Base-by-base conservation (phyloP, 2,888 invertebrate species). In the Stenoptilia bipunctidactyla region DNA sequence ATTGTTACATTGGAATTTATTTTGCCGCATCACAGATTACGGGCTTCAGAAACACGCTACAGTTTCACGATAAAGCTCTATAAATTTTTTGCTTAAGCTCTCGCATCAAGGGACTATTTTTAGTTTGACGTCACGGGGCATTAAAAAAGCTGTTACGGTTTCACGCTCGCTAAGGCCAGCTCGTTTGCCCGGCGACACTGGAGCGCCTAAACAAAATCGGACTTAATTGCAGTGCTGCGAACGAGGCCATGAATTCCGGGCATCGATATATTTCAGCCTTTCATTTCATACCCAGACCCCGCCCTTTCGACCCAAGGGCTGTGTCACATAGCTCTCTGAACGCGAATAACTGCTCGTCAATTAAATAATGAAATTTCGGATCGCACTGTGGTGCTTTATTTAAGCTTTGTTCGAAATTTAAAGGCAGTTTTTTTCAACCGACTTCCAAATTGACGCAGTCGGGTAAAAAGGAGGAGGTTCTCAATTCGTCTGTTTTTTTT, bases 351-450 rank as follows among this genome's bases (percentile, higher is more conserved):
- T 30, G 30, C 30, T 30, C 4, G 10, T 30, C 30, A 30, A 30
- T 30, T 30, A n/a, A 10, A 30, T 30, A 8, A 30, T 10, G 30
- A n/a, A n/a, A n/a, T n/a, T n/a, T n/a, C n/a, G n/a, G 41, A 43
- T 45, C 42, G 33, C 41, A 46, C 40, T 42, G 40, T 52, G 44
- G 43, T 48, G 38, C n/a, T n/a, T n/a, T n/a, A n/a, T n/a, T n/a
- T n/a, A n/a, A n/a, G n/a, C n/a, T n/a, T n/a, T n/a, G n/a, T n/a
- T n/a, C n/a, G n/a, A n/a, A n/a, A n/a, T n/a, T n/a, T n/a, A n/a
- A n/a, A n/a, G n/a, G n/a, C n/a, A n/a, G n/a, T n/a, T n/a, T n/a
- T n/a, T n/a, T n/a, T n/a, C n/a, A n/a, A n/a, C n/a, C n/a, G n/a
- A n/a, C n/a, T n/a, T n/a, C n/a, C n/a, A n/a, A n/a, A n/a, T n/a